Percentiles rank a stretch among this genome's conserved stretches.
phyloP scores from a whole-genome alignment of 2,797 vertebrate species.

The Phaenicophaeus curvirostris region DNA sequence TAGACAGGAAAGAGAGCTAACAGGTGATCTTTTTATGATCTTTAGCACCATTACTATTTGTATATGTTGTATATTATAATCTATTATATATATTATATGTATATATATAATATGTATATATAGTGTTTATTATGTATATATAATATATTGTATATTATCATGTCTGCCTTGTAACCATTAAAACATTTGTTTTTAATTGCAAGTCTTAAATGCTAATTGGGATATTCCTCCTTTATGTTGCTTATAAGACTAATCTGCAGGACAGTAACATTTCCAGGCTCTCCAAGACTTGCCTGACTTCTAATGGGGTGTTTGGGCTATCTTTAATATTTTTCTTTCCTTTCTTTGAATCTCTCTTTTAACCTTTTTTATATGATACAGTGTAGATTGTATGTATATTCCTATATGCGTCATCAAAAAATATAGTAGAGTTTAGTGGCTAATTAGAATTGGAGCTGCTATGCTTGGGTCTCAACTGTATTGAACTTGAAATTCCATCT shows the following conservation, averaged over 20 bases:
- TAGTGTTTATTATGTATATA: no score
- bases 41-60: background rate
- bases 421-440: background rate
- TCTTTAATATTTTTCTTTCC: background rate
- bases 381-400: background rate
- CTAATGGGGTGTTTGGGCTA: background rate
- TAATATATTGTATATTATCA: background rate
- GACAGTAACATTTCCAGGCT: background rate
- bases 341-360: background rate
- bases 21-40: background rate
- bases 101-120: no score
- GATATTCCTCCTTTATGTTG: background rate
- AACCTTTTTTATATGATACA: background rate
- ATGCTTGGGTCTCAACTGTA: accelerated
- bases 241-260: background rate
- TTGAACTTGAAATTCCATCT: background rate
- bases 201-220: background rate
- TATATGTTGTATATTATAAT: no score
- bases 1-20: background rate
- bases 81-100: no score
- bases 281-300: background rate
- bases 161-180: background rate
- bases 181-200: background rate
- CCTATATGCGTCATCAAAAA: background rate
- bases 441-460: background rate